Evolutionary conservation across 1,140 invertebrate species (phyloP), one percentile per base, ranked within the genome.

Genomic region (Zelostemma sp.): DNA sequence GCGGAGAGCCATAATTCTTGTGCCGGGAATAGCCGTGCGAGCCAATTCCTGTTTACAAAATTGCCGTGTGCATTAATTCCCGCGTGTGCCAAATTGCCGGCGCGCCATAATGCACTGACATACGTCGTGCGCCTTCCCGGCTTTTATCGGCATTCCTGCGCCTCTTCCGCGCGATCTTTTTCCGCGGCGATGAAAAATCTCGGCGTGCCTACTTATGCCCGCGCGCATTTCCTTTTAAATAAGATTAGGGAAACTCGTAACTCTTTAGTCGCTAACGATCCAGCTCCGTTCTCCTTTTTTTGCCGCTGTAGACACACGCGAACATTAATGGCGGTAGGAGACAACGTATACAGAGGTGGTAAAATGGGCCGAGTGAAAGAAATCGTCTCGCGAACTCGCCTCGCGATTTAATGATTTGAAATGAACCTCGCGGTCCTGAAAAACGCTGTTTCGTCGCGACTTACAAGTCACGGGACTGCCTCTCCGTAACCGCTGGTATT

Each of bases 301-400:
- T 54, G 35, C 17, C 21, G 6, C 33, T 6, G 21, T 17, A 21
- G 21, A 14, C 16, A 41, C 35, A 46, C 40, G 41, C 53, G 41
- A 31, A 28, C 51, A 51, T 31, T 60, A 64, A 64, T 56, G 56
- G 46, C 56, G 67, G 60, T 46, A 40, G 19, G 21, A 63, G 45
- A 14, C 46, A 6, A 11, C 28, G 35, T 15, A 6, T 15, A 40
- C 46, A 53, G 51, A 60, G 57, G 61, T 61, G 61, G 68, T 60
- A 65, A 70, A 70, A 65, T 70, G 61, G 62, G 62, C 63, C 62
- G 62, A 66, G 68, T 21, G 63, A 71, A 71, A 71, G 68, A 71
- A 71, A 71, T 66, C 31, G 62, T 62, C 58, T 56, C 38, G 68
- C 47, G 56, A 33, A 65, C 57, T 56, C 48, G 14, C 61, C 58